Evolutionary conservation across 30 jellyfish, hydroid and myxozoan genomes (phyloP).

Genomic region (Pseudorhiza aurosa): DNA sequence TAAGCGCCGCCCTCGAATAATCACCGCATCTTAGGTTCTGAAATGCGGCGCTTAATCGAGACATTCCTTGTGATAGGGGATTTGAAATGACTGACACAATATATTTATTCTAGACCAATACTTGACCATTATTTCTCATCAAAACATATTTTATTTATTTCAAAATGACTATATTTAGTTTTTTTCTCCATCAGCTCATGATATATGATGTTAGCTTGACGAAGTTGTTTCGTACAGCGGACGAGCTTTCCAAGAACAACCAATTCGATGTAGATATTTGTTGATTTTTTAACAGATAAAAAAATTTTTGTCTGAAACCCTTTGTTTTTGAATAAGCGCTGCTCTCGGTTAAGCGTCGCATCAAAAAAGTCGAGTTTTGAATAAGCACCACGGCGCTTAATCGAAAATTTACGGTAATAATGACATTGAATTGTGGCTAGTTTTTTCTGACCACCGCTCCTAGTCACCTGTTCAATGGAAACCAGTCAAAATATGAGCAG

Average conservation of each 20-base stretch:
- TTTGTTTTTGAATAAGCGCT: background rate
- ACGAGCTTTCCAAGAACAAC: background rate
- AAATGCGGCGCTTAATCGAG: conserved; percentile 5
- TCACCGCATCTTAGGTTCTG: background rate
- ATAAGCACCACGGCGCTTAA: background rate
- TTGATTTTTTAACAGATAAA: background rate
- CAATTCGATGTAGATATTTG: background rate
- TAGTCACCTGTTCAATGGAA: too few species aligned
- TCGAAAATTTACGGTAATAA: background rate
- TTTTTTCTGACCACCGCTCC: too few species aligned
- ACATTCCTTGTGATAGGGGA: conserved; percentile 10
- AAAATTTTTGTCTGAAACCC: background rate
- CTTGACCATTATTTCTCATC: background rate
- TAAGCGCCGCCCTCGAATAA: conserved; percentile 10
- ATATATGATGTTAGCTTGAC: background rate
- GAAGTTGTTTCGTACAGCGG: background rate
- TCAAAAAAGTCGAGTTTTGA: background rate
- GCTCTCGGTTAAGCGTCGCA: background rate
- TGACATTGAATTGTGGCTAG: too few species aligned
- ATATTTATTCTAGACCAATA: conserved; percentile 6
- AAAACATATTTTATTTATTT: background rate
- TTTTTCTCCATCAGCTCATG: background rate
- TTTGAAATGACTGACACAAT: background rate
- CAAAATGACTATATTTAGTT: background rate
- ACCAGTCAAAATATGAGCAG: too few species aligned